Evolutionary conservation across 2,888 invertebrate genomes (phyloP), one percentile per base, ranked within the genome.

Genomic region (Ophion ellenae): DNA sequence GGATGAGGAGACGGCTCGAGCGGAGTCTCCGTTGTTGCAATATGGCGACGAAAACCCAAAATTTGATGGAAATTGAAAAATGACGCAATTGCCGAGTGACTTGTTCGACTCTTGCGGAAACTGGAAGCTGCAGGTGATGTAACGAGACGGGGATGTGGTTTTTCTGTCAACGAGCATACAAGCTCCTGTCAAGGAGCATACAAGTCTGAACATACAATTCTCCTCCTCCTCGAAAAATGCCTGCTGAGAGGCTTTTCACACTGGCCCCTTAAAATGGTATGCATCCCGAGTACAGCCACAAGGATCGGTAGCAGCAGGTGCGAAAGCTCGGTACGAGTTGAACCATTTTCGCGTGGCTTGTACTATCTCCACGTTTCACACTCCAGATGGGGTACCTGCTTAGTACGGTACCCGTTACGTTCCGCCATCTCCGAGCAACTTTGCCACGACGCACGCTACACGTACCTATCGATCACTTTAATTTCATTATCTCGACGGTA

Each of bases 401-500:
- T 73, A 78, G 78, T 83, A 73, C 66, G 73, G 64, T 71, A 61
- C 66, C 70, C 36, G 47, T 57, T 40, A 40, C 67, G 28, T 57
- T 66, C 36, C 53, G 14, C 61, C 75, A 61, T 75, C 71, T 66
- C 79, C 75, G 53, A 69, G 79, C 28, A 84, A 81, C 75, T 84
- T 84, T 84, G 47, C 64, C 75, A 24, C 64, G 71, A 47, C 70
- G 36, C 74, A 57, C 75, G 75, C 20, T 70, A 53, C 17, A 75
- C 80, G 53, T 63, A 76, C 9, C 80, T 76, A 90, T 91, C 90
- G 90, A 90, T 90, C 90, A 89, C 81, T 88, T 90, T 91, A 89
- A 91, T 91, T 90, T 90, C 89, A 90, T 90, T 91, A 90, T 90
- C 88, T 86, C 74, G 83, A 84, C 89, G 89, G 88, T 87, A 87